phyloP scores from a whole-genome alignment of 2,888 invertebrate species.

The Tubulanus polymorphus region DNA sequence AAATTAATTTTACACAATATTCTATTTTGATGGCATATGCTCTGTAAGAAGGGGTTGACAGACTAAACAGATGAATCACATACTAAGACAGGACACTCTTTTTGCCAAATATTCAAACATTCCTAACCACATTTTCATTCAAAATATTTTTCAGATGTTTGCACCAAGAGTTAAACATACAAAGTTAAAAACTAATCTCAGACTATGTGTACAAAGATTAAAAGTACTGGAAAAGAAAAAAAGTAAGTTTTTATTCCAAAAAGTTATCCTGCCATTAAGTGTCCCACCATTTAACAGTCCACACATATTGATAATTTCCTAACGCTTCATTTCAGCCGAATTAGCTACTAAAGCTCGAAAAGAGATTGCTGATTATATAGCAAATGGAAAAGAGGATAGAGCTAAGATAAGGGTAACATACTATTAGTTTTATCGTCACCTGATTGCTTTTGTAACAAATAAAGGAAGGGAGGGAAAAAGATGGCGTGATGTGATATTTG shows the following conservation, averaged over 20 bases:
- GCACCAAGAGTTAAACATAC: constrained; percentile 84
- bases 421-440: neutral
- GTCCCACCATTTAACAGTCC: too few species aligned
- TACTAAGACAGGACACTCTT: too few species aligned
- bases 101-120: too few species aligned
- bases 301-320: too few species aligned
- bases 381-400: constrained; percentile 57
- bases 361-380: constrained; percentile 90
- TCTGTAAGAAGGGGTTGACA: too few species aligned
- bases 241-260: constrained; percentile 42
- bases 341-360: constrained; percentile 90
- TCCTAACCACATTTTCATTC: too few species aligned
- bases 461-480: too few species aligned
- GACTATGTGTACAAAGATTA: constrained; percentile 86
- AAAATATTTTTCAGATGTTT: constrained; percentile 34
- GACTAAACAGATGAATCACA: too few species aligned
- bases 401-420: constrained; percentile 74
- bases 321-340: constrained; percentile 60
- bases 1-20: too few species aligned
- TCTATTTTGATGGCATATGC: too few species aligned
- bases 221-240: constrained; percentile 91
- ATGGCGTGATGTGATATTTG: neutral
- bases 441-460: neutral
- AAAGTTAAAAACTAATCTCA: constrained; percentile 94
- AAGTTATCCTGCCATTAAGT: too few species aligned